Conservation (phyloP, 1,140 invertebrate species). For the Spodoptera litura region DNA sequence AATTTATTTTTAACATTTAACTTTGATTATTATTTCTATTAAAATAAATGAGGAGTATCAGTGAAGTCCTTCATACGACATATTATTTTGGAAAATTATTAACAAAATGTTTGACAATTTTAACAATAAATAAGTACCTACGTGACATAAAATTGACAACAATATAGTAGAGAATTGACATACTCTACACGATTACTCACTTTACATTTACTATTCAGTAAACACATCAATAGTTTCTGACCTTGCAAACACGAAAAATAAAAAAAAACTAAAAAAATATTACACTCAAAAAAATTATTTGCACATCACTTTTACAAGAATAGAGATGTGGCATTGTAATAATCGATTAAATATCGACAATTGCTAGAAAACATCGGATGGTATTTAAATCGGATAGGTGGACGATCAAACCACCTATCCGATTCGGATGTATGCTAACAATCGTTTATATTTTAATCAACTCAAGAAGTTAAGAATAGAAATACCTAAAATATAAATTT, state of each 20-base stretch:
- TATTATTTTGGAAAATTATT: conserved; percentile 7
- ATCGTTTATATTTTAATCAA: background rate
- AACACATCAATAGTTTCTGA: conserved; percentile 36
- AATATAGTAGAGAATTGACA: conserved; percentile 70
- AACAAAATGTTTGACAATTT: background rate
- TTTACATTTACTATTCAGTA: conserved; percentile 55
- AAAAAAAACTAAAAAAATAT: background rate
- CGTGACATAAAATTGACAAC: conserved; percentile 56
- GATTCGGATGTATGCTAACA: background rate
- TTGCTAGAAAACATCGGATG: background rate
- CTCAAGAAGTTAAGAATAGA: too few relatives aligned
- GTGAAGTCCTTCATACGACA: background rate
- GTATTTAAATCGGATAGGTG: conserved; percentile 6
- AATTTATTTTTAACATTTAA: background rate
- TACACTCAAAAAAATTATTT: background rate
- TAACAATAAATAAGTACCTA: conserved; percentile 28
- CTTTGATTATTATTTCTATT: background rate
- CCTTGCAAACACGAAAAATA: conserved; percentile 31
- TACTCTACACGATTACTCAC: conserved; percentile 65
- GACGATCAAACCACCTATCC: conserved; percentile 33
- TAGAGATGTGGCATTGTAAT: background rate
- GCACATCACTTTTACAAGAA: background rate
- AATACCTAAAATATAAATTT: too few relatives aligned
- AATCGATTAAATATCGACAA: background rate
- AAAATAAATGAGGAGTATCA: background rate